Conservation (phyloP, 2,888 invertebrate genomes). For the Pyrrhosoma nymphula region DNA sequence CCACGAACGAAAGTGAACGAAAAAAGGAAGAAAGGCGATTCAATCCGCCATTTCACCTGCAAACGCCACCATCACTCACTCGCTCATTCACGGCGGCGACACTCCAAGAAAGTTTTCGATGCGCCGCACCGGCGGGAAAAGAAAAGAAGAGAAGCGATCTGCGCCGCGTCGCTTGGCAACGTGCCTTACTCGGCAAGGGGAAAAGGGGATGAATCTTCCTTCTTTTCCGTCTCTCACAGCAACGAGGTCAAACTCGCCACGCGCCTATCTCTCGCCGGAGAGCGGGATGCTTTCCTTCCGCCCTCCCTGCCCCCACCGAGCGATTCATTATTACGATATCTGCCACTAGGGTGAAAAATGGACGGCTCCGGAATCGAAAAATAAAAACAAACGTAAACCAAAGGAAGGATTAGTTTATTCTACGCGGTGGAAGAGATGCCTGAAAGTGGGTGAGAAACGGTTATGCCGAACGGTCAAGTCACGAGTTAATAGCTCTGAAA, state of each 20-base stretch:
- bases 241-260: conserved; percentile 14
- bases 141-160: neutral
- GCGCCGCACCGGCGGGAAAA: neutral
- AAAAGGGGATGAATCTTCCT: neutral
- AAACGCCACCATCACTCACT: neutral
- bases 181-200: neutral
- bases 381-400: neutral
- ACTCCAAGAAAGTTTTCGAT: neutral
- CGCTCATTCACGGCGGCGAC: neutral
- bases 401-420: neutral
- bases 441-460: neutral
- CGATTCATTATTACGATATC: neutral
- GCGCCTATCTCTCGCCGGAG: neutral
- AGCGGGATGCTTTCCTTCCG: neutral
- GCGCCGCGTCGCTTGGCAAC: neutral
- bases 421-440: neutral
- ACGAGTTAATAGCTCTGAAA: neutral
- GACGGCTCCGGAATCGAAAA: neutral
- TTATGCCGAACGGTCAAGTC: neutral
- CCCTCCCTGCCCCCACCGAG: neutral
- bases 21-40: neutral
- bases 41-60: neutral
- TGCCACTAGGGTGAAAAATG: neutral
- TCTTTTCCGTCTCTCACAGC: neutral
- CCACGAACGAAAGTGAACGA: conserved; percentile 20